These are phyloP conservation scores for Prunella fulvescens DNA, from an alignment of 2,113 vertebrate genomes.

Conservation along the genomic window DNA sequence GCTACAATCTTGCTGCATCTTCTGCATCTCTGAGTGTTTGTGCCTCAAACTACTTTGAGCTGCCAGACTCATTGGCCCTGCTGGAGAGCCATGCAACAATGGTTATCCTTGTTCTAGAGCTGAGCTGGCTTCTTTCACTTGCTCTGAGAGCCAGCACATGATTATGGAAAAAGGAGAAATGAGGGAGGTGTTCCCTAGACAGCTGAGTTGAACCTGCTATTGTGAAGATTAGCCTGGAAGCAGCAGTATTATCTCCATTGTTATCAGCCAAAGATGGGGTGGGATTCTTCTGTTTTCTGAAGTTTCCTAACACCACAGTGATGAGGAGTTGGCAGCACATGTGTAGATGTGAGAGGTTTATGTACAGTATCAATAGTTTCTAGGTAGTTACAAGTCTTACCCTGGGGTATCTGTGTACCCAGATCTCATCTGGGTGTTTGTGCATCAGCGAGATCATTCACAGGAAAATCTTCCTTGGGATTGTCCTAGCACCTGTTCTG, in stretches of 20 bases:
- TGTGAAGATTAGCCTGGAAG: neutral
- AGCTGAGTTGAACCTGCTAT: neutral
- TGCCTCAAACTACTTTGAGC: fast-evolving
- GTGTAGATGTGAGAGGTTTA: neutral
- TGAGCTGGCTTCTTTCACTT: neutral
- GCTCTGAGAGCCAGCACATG: neutral
- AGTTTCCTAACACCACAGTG: neutral
- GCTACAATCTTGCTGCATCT: neutral
- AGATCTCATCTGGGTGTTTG: neutral
- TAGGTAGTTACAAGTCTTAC: neutral
- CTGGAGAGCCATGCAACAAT: fast-evolving
- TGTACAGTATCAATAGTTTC: neutral
- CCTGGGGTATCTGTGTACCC: neutral
- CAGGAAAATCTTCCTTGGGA: neutral
- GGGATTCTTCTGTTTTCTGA: neutral
- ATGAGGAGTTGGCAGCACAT: neutral
- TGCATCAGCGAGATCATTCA: neutral
- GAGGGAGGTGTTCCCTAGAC: neutral
- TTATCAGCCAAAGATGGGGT: neutral
- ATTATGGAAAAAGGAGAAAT: neutral
- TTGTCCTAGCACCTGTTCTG: neutral
- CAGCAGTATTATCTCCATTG: neutral
- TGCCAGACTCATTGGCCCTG: neutral
- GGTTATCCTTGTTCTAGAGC: neutral
- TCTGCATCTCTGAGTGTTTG: fast-evolving